Conservation (phyloP, 2,113 vertebrate species). For the Coregonus clupeaformis region DNA sequence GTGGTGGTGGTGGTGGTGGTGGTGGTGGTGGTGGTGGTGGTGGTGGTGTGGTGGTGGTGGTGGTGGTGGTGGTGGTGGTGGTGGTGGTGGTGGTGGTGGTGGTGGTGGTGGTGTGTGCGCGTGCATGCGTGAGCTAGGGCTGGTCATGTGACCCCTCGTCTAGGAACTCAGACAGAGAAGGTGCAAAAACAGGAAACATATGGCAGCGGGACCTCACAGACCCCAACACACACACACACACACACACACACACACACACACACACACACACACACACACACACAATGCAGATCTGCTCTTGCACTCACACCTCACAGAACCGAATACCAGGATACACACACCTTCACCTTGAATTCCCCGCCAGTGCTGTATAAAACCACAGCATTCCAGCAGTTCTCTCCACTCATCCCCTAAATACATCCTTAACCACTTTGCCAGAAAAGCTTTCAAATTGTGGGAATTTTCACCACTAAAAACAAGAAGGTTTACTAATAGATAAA, state of each 20-base stretch:
- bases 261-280: slow-evolving; percentile 10
- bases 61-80: too few relatives aligned
- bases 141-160: slow-evolving; percentile 1
- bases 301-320: neutral
- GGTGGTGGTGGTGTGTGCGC: too few relatives aligned
- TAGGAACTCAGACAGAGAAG: slow-evolving; percentile 29
- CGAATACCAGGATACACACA: neutral
- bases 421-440: neutral
- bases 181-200: slow-evolving; percentile 59
- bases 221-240: slow-evolving; percentile 9
- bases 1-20: too few relatives aligned
- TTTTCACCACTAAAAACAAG: neutral
- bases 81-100: too few relatives aligned
- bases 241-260: neutral
- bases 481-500: neutral
- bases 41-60: too few relatives aligned
- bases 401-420: neutral
- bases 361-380: neutral
- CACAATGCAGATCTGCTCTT: slow-evolving; percentile 5
- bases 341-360: neutral
- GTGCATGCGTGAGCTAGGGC: neutral
- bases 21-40: too few relatives aligned
- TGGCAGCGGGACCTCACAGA: slow-evolving; percentile 27
- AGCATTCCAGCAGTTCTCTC: neutral
- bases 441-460: neutral